A percentile compares a stretch with the other conserved stretches of the same genome.
These are phyloP conservation scores for Henricia sp. DNA, from an alignment of 53 echinoderm and acorn worm species.

Conservation along the genomic window DNA sequence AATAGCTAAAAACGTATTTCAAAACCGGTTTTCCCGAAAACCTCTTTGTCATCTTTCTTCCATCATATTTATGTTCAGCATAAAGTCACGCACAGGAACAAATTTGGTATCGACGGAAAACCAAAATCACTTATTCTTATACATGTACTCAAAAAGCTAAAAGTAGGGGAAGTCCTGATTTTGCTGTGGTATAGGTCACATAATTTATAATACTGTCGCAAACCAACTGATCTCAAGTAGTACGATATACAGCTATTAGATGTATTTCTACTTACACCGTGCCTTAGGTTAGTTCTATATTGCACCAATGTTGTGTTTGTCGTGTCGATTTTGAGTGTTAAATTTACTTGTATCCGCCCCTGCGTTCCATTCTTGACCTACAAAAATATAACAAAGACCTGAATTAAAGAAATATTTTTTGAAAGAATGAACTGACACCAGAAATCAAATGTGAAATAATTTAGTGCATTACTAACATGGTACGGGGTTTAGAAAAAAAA, in stretches of 20 bases:
- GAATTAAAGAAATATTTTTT: not conserved
- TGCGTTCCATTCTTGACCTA: not conserved
- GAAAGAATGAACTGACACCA: not conserved
- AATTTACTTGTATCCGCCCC: not conserved
- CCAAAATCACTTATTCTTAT: not conserved
- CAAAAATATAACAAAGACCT: not conserved
- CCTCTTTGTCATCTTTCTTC: not conserved
- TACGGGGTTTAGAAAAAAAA: not conserved
- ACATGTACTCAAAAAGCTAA: not conserved
- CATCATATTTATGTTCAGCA: too few relatives aligned
- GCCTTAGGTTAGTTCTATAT: not conserved
- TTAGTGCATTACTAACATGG: not conserved
- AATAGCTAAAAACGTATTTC: too few relatives aligned
- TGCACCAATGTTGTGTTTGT: not conserved
- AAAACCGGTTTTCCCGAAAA: too few relatives aligned
- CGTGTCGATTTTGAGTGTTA: slow-evolving; percentile 34
- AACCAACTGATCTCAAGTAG: not conserved
- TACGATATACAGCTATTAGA: not conserved
- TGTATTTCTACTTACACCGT: slow-evolving; percentile 3
- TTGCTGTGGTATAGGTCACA: not conserved
- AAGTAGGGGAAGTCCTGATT: not conserved
- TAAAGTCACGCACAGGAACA: too few relatives aligned
- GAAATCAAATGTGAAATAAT: not conserved
- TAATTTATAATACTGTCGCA: not conserved
- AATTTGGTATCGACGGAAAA: not conserved